Evolutionary conservation across 2,113 vertebrate genomes (phyloP).

Genomic region (Holacanthus passer): DNA sequence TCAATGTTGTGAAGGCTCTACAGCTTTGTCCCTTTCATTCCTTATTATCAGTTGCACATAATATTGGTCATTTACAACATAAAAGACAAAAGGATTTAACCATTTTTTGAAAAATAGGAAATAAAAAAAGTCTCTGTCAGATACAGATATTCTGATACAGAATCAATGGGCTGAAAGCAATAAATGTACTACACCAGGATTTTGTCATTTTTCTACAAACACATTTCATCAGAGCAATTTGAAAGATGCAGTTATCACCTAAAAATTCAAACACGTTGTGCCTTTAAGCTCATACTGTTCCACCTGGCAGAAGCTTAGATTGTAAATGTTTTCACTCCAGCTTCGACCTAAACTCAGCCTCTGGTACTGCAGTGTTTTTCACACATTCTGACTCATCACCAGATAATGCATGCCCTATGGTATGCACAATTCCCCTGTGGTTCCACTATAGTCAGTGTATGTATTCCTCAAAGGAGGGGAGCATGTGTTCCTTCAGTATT

Average conservation of each 20-base stretch:
- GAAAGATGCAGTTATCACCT: background rate
- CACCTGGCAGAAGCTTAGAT: background rate
- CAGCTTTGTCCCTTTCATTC: background rate
- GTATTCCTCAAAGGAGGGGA: constrained; percentile 35
- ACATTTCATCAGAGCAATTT: background rate
- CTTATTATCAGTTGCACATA: background rate
- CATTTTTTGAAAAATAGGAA: background rate
- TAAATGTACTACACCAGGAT: background rate
- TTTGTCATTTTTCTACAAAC: background rate
- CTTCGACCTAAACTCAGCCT: background rate
- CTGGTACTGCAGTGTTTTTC: constrained; percentile 1
- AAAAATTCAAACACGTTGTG: background rate
- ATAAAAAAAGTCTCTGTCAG: background rate
- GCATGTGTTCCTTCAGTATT: constrained; percentile 64
- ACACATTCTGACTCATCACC: background rate
- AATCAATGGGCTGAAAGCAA: too few species aligned
- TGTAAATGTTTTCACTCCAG: background rate
- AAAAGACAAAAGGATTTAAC: background rate
- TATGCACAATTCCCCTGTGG: background rate
- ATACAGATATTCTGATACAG: too few species aligned
- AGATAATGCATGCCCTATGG: background rate
- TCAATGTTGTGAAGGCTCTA: background rate
- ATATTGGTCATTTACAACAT: background rate
- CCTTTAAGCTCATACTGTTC: background rate
- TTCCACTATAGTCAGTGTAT: constrained; percentile 2